Evolutionary conservation across 2,797 vertebrate genomes (phyloP), one percentile per base, ranked within the genome.

Genomic region (Buphagus erythrorhynchus): DNA sequence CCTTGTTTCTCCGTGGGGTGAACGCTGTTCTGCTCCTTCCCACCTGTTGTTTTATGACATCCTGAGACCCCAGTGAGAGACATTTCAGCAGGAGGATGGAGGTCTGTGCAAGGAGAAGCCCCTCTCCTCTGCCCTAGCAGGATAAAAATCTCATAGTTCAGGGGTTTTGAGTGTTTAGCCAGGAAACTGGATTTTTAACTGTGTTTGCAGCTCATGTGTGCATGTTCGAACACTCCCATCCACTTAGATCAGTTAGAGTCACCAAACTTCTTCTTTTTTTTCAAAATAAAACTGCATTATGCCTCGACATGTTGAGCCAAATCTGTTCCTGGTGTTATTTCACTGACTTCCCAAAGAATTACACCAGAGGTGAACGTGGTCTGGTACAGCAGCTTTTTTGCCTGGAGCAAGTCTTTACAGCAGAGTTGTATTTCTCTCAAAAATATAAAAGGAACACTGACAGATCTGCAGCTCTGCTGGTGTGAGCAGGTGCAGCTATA

Each of bases 401-500:
- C 97, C 94, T 90, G 88, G 63, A 95, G 94, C 86, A 89, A 90
- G 63, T 92, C 83, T 96, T 96, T 89, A 51, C 74, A 94, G 86
- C 69, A 92, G 95, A 88, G 92, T 78, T 96, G 93, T 85, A 96
- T 97, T 96, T 97, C 92, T 96, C 79, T 90, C 86, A 95, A 58
- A 97, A 97, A 91, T 95, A 88, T 75, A 93, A 95, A 92, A 93
- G 95, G 92, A 92, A 94, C 88, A 82, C 73, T 96, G 93, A 97
- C 94, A 91, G 95, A 95, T 97, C 93, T 95, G 83, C 62, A 73
- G 93, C 92, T 94, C 73, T 94, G 94, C 80, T 97, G 72, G 85
- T 94, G 91, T 90, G 90, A 96, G 96, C 95, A 97, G 95, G 97
- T 97, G 96, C 90, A 97, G 83, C 93, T 94, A 52, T 94, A 95